These are phyloP conservation scores for Macrotrachela quadricornifera DNA, from an alignment of 1,140 invertebrate species.

Conservation along the genomic window DNA sequence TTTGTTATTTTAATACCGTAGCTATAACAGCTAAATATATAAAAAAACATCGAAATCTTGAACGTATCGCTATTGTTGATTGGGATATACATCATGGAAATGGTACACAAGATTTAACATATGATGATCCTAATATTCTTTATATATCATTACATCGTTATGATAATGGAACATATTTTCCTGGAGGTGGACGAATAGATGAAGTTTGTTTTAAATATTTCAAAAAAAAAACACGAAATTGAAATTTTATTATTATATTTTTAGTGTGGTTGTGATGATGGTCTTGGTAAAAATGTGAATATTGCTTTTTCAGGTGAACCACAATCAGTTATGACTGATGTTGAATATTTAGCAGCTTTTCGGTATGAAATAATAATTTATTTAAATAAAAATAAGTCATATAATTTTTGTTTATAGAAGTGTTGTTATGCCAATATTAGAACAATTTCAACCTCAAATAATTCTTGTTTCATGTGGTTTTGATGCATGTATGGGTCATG, in stretches of 20 bases:
- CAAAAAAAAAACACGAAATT: background rate
- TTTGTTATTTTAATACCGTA: conserved; percentile 99
- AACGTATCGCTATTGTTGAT: conserved; percentile 81
- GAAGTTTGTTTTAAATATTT: too few species aligned
- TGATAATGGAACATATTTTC: conserved; percentile 98
- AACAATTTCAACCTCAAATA: conserved; percentile 72
- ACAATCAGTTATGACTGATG: conserved; percentile 76
- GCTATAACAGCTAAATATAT: conserved; percentile 77
- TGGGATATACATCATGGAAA: conserved; percentile 99
- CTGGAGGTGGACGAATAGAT: conserved; percentile 70
- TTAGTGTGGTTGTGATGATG: conserved; percentile 56
- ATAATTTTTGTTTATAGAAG: conserved; percentile 24
- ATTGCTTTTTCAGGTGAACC: conserved; percentile 78
- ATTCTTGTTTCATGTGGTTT: conserved; percentile 90
- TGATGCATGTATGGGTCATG: conserved; percentile 82
- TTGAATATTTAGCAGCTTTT: conserved; percentile 92
- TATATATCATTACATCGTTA: conserved; percentile 95
- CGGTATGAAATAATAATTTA: conserved; percentile 31
- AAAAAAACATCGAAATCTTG: conserved; percentile 56
- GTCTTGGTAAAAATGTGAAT: conserved; percentile 88
- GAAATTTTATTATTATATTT: conserved; percentile 20
- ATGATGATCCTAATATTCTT: conserved; percentile 73
- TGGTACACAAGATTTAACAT: conserved; percentile 94
- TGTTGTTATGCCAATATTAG: conserved; percentile 29
- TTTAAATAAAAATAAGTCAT: conserved; percentile 11